These are phyloP conservation scores for Oncorhynchus nerka DNA, from an alignment of 2,113 vertebrate species.

Conservation along the genomic window DNA sequence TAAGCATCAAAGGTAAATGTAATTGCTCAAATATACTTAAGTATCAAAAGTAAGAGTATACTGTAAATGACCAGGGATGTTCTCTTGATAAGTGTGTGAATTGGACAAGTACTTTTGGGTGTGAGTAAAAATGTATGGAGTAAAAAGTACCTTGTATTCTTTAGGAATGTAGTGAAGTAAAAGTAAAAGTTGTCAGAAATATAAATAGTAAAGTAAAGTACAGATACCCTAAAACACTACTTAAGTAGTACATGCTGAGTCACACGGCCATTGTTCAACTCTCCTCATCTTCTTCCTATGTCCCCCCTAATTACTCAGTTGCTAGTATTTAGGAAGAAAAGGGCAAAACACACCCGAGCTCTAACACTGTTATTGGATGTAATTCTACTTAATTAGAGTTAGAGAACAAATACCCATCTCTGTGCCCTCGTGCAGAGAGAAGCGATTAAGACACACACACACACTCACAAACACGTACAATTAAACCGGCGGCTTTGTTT, in stretches of 20 bases:
- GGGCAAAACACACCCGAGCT: constrained; percentile 8
- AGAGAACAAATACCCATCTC: constrained; percentile 52
- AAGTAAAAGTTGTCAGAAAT: too few species aligned
- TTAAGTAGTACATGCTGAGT: constrained; percentile 2
- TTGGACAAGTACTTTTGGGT: not conserved
- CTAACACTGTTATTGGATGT: constrained; percentile 52
- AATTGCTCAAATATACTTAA: too few species aligned
- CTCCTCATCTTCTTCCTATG: constrained; percentile 6
- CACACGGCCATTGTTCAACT: not conserved
- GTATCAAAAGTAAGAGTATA: too few species aligned
- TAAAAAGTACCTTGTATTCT: not conserved
- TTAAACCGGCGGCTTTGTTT: constrained; percentile 53
- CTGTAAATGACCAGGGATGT: too few species aligned
- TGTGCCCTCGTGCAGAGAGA: constrained; percentile 50
- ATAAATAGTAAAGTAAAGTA: too few species aligned
- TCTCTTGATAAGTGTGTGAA: not conserved
- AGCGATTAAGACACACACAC: constrained; percentile 52
- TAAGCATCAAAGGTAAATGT: too few species aligned
- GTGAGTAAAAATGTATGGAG: not conserved
- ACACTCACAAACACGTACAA: too few species aligned
- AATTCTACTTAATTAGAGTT: constrained; percentile 64
- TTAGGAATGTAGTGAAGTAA: not conserved
- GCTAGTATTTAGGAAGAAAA: constrained; percentile 35
- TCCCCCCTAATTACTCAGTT: constrained; percentile 20
- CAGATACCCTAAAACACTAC: too few species aligned